Evolutionary conservation across 2,888 invertebrate genomes (phyloP).

Genomic region (Phalangium opilio): DNA sequence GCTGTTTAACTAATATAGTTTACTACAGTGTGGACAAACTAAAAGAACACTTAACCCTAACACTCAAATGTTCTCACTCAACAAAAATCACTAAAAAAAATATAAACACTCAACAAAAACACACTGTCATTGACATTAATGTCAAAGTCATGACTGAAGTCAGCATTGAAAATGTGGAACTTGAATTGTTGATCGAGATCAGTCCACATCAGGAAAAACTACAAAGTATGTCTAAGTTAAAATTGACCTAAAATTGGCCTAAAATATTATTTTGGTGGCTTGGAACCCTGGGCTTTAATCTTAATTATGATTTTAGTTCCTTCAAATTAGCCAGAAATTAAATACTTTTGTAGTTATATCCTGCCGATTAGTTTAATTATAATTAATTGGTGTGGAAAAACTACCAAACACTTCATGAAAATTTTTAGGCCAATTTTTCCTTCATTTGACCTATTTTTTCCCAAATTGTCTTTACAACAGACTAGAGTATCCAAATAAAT

Average conservation of each 20-base stretch:
- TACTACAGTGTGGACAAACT: too few species aligned
- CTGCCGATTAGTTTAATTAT: too few species aligned
- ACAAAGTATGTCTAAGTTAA: slow-evolving; percentile 40
- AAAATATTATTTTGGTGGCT: too few species aligned
- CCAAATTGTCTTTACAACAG: slow-evolving; percentile 30
- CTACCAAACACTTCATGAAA: background rate
- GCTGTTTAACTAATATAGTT: too few species aligned
- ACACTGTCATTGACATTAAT: slow-evolving; percentile 16
- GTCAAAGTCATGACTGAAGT: slow-evolving; percentile 60
- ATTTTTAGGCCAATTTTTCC: slow-evolving; percentile 6
- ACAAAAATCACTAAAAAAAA: too few species aligned
- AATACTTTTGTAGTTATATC: too few species aligned
- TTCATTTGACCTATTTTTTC: too few species aligned
- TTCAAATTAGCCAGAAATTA: too few species aligned
- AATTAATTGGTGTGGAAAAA: background rate
- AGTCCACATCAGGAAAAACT: slow-evolving; percentile 62
- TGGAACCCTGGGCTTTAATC: slow-evolving; percentile 2
- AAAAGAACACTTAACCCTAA: too few species aligned
- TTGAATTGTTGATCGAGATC: slow-evolving; percentile 84
- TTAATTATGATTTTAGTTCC: background rate
- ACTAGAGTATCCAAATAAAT: slow-evolving; percentile 40
- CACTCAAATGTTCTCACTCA: too few species aligned
- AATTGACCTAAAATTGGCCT: too few species aligned
- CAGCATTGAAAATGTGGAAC: slow-evolving; percentile 57
- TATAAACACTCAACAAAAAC: too few species aligned